Conservation (phyloP, 2,888 invertebrate species). For the Linnaemya tessellans region DNA sequence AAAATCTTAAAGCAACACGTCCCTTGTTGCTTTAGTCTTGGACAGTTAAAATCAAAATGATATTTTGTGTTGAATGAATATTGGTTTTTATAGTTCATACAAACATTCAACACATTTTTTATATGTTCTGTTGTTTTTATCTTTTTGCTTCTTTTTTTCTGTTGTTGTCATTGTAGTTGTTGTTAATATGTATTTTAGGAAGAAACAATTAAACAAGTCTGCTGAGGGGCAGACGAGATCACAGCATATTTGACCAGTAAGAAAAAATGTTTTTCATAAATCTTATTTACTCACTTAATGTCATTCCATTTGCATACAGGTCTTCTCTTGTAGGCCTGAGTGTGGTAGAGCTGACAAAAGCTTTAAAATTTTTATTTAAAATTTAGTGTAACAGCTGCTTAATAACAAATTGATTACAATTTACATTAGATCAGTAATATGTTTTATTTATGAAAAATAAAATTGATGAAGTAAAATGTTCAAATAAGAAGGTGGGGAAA, state of each 20-base stretch:
- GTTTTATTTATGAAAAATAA: too few species aligned
- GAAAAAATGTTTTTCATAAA: not conserved
- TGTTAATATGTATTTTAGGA: constrained; percentile 7
- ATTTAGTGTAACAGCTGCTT: not conserved
- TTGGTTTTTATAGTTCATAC: constrained; percentile 73
- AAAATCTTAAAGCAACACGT: constrained; percentile 44
- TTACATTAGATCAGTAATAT: too few species aligned
- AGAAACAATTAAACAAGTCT: constrained; percentile 45
- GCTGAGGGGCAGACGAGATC: constrained; percentile 41
- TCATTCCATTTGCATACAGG: constrained; percentile 17
- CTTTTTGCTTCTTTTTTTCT: too few species aligned
- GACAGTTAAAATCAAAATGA: constrained; percentile 69
- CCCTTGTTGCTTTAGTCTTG: constrained; percentile 25
- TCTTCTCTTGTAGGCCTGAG: not conserved
- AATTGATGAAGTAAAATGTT: too few species aligned
- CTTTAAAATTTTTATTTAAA: not conserved
- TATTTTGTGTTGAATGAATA: constrained; percentile 61
- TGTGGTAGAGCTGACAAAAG: not conserved
- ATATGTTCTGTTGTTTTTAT: constrained; percentile 53
- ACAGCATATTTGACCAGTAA: constrained; percentile 34
- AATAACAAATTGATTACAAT: too few species aligned
- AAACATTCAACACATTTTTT: constrained; percentile 36
- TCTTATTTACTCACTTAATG: constrained; percentile 22
- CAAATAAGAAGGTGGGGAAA: too few species aligned
- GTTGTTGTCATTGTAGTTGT: constrained; percentile 33